These are phyloP conservation scores for Agapostemon virescens DNA, from an alignment of 2,888 invertebrate species.

Conservation along the genomic window DNA sequence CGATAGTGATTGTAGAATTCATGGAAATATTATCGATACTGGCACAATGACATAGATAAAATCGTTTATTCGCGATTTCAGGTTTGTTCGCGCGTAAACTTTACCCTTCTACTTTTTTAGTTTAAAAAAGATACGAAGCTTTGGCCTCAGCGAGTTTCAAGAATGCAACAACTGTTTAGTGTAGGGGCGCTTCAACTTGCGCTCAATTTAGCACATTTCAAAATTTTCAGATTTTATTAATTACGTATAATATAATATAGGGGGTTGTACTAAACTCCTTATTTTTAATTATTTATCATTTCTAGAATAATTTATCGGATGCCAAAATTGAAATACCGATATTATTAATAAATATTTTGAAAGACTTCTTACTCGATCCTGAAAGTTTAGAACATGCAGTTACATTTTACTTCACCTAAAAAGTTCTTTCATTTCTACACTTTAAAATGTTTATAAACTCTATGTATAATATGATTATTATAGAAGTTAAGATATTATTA, in stretches of 20 bases:
- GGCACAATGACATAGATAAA: conserved; percentile 38
- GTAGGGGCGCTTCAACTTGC: conserved; percentile 46
- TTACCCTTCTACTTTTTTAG: neutral
- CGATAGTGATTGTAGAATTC: conserved; percentile 49
- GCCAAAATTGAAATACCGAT: neutral
- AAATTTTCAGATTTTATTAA: neutral
- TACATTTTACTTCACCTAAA: neutral
- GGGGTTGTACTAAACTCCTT: neutral
- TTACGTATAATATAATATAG: neutral
- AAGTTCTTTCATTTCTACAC: neutral
- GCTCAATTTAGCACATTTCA: neutral
- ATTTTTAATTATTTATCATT: neutral
- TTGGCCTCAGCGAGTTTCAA: conserved; percentile 3
- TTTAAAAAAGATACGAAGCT: conserved; percentile 19
- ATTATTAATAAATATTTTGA: neutral
- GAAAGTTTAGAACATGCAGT: neutral
- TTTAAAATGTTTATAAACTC: neutral
- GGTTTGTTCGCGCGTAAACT: neutral
- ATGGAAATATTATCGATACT: conserved; percentile 43
- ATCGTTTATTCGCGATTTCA: neutral
- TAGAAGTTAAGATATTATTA: neutral
- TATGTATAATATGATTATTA: neutral
- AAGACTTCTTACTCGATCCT: neutral
- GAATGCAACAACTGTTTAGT: conserved; percentile 15
- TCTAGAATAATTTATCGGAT: neutral